Conservation (phyloP, 2,888 invertebrate genomes). For the Amorpha juglandis region DNA sequence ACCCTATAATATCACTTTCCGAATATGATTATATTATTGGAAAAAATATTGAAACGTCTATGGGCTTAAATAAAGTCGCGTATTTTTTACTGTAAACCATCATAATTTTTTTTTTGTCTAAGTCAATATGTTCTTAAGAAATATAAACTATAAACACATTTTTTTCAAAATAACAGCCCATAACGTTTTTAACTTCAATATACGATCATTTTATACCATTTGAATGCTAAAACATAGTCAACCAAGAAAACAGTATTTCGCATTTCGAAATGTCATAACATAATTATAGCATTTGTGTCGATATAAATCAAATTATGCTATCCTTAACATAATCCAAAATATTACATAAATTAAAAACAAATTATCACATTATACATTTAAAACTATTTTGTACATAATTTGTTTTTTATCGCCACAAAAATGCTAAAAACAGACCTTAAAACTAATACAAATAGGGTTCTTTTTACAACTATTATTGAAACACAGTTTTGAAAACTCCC, state of each 20-base stretch:
- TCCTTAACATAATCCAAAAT: too few species aligned
- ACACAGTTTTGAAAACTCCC: constrained; percentile 24
- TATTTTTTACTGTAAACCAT: background rate
- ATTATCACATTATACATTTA: too few species aligned
- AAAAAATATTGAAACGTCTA: background rate
- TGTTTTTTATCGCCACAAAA: constrained; percentile 33
- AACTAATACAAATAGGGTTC: constrained; percentile 32
- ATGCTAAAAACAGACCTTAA: constrained; percentile 36
- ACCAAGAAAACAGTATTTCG: too few species aligned
- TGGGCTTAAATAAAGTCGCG: background rate
- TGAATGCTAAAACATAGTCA: background rate
- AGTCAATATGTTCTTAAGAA: background rate
- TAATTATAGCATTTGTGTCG: background rate
- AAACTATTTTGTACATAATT: constrained; percentile 32
- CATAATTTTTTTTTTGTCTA: too few species aligned
- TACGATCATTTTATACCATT: background rate
- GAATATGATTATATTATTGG: background rate
- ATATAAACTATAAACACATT: background rate
- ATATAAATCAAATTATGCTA: constrained; percentile 8
- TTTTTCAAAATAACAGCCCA: background rate
- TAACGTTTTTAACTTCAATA: background rate
- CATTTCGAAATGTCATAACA: background rate
- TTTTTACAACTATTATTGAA: constrained; percentile 31
- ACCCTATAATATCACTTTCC: background rate
- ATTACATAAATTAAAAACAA: background rate